Base-by-base conservation (phyloP, 2,888 invertebrate species). In the Glomeris marginata region DNA sequence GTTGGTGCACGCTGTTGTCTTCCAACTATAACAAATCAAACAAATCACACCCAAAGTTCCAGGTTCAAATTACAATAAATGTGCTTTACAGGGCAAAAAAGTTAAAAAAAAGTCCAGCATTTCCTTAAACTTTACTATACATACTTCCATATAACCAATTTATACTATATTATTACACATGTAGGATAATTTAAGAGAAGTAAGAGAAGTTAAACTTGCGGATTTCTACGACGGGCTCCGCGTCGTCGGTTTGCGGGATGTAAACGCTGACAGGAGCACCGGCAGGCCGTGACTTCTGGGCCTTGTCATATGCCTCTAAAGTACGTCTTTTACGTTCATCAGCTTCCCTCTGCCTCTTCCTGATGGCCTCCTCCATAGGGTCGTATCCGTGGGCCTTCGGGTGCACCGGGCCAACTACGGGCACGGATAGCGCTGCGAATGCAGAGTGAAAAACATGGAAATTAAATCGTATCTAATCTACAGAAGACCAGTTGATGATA, bases 261-360 rank as follows among this genome's bases (percentile, higher is more conserved):
- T 53, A 53, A 15, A 53, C 46, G 38, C 41, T 33, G 16, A 53
- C 41, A 11, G 53, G 47, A 10, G 38, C 38, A 16, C 53, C 53
- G 18, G 53, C 53, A 1, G 49, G 51, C 21, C 53, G 45, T 16
- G 51, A 51, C 42, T 49, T 54, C 8, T 57, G 58, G 4, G 55
- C 55, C 47, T 54, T 53, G 38, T 59, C 60, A 44, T 58, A 60
- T 8, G 59, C 60, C 6, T 56, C 58, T 6, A 60, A 47, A 11
- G 57, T 58, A 1, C 58, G 52, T 16, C 53, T 50, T 41, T 60
- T 60, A 33, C 57, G 47, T 21, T 57, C 59, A 15, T 60, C 58
- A 1, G 57, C 54, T 18, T 58, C 59, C 5, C 52, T 20, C n/a
- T 58, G 55, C 8, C 60, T 50, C 15, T 55, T 57, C 18, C 56